Conservation (phyloP, 1,140 invertebrate genomes). For the Ectropis grisescens region DNA sequence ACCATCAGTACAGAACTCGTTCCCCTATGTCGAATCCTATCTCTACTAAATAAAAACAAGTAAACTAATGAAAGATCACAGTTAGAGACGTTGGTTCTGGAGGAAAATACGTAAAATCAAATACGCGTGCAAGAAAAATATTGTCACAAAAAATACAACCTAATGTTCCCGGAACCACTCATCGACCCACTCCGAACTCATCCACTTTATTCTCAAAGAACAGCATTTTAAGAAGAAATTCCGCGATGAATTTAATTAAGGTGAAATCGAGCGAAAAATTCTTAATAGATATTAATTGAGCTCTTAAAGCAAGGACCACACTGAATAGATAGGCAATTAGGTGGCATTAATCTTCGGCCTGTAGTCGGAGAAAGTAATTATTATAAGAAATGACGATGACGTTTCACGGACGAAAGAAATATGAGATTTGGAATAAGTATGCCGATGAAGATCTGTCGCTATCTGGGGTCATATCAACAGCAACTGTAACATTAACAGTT, state of each 20-base stretch:
- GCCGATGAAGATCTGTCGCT: neutral
- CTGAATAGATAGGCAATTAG: conserved; percentile 47
- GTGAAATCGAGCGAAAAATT: conserved; percentile 5
- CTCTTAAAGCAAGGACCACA: conserved; percentile 15
- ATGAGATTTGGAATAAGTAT: conserved; percentile 20
- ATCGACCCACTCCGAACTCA: too few relatives aligned
- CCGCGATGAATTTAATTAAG: conserved; percentile 11
- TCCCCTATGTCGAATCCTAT: too few relatives aligned
- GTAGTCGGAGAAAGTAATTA: conserved; percentile 36
- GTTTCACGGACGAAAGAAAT: conserved; percentile 31
- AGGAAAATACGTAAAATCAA: neutral
- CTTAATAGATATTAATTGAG: conserved; percentile 16
- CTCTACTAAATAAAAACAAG: too few relatives aligned
- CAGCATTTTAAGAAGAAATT: conserved; percentile 1
- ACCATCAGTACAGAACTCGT: too few relatives aligned
- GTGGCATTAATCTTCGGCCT: conserved; percentile 39
- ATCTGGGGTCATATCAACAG: too few relatives aligned
- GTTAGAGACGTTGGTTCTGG: too few relatives aligned
- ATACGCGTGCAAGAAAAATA: neutral
- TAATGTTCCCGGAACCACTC: neutral
- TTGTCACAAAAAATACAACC: neutral
- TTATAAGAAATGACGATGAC: conserved; percentile 52
- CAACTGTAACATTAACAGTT: too few relatives aligned
- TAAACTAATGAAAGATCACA: too few relatives aligned
- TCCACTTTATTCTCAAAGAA: too few relatives aligned